Evolutionary conservation across 2,113 vertebrate species (phyloP).

Genomic region (Lamprotornis superbus): DNA sequence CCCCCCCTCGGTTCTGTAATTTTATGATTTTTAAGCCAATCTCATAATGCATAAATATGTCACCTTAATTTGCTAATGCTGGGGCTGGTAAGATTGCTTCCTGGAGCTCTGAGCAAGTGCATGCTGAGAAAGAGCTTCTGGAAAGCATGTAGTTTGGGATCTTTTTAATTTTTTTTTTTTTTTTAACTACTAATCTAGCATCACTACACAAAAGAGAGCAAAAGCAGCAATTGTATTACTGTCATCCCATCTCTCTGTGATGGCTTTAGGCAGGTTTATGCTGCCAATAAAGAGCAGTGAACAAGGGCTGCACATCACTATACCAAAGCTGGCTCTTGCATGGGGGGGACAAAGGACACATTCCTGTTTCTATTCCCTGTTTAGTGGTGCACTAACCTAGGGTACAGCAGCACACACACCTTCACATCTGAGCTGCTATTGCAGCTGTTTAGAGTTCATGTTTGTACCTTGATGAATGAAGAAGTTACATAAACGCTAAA

Average conservation of each 20-base stretch:
- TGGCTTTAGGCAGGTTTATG: neutral
- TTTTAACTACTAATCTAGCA: neutral
- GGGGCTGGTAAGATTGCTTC: neutral
- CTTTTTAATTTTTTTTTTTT: neutral
- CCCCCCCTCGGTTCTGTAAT: neutral
- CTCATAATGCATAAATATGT: neutral
- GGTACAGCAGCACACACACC: neutral
- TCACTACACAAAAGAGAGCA: neutral
- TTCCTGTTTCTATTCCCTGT: neutral
- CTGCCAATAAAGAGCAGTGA: neutral
- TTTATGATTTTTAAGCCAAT: neutral
- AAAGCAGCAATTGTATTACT: constrained; percentile 4
- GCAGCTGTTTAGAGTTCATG: neutral
- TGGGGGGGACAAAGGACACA: neutral
- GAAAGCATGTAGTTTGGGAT: neutral
- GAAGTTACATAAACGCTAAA: constrained; percentile 24
- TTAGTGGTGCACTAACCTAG: neutral
- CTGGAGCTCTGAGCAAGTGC: neutral
- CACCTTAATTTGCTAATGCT: constrained; percentile 18
- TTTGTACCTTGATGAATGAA: neutral
- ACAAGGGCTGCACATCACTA: neutral
- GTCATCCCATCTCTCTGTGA: neutral
- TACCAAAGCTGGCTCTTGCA: neutral
- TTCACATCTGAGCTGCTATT: constrained; percentile 12
- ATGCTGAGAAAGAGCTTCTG: constrained; percentile 6